Evolutionary conservation across 2,113 vertebrate genomes (phyloP), one percentile per base, ranked within the genome.

Genomic region (Paracanthobrama guichenoti): DNA sequence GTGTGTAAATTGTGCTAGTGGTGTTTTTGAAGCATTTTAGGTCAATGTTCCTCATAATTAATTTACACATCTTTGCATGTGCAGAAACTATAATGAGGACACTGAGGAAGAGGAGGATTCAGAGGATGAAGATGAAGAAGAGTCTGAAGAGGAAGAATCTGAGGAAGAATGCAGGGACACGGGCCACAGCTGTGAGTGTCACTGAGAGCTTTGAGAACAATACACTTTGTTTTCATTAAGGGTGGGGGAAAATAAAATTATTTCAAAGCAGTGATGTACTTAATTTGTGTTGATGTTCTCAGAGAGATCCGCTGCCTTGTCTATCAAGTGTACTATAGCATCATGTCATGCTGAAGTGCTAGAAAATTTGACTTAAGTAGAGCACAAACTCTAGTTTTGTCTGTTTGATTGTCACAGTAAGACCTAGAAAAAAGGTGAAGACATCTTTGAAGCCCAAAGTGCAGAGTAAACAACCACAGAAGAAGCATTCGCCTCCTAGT

Each of bases 61-160:
- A 39, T 13, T 42, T 31, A 10, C 6, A 39, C 16, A 69, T 12
- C 35, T 24, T 69, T 79, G 11, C 50, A 7, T 79, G 14, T 39
- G 55, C 88, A 99, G 98, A 89, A 97, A 94, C 91, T 98, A 98
- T 12, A 95, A 96, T 7, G 96, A 98, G 86, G 96, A 98, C 88
- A 95, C 96, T 9, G 93, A 95, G 86, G 95, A 95, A 75, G 93
- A 95, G 75, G 86, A 89, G 5, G 85, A 87, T 2, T 81, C 86
- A 9, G 96, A 96, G n/a, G 95, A 95, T 10, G 95, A 94, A 2
- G 95, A 95, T 11, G 90, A 93, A 24, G 96, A 96, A 12, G 94
- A 95, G 0, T 94, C 94, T 1, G 86, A 90, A 13, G 95, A 96
- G 1, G 96, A 96, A 7, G 93, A 96, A 0, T 96, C 96, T 2